These are phyloP conservation scores for Eudyptes chrysolophus DNA, from an alignment of 2,113 vertebrate species.

Conservation along the genomic window DNA sequence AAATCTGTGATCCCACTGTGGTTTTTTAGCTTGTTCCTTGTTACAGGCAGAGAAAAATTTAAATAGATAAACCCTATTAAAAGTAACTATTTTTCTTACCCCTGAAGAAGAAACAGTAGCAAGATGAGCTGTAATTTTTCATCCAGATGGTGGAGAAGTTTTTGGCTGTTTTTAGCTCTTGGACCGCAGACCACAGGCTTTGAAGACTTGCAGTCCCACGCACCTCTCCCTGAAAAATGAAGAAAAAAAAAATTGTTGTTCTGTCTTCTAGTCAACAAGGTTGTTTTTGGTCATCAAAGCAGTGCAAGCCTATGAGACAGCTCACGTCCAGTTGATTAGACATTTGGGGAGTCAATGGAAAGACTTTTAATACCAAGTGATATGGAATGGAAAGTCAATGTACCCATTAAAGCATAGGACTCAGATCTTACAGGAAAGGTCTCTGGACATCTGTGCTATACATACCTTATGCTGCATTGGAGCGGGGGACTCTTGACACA, in stretches of 20 bases:
- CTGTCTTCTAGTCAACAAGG: not conserved
- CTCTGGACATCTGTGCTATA: not conserved
- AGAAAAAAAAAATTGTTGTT: not conserved
- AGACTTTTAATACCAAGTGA: not conserved
- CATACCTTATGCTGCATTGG: not conserved
- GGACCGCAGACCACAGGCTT: not conserved
- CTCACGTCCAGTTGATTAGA: not conserved
- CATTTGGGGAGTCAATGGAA: not conserved
- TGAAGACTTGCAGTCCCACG: not conserved
- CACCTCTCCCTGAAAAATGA: not conserved
- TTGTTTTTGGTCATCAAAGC: not conserved
- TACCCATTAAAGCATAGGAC: not conserved
- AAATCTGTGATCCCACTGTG: not conserved
- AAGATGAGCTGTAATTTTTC: not conserved
- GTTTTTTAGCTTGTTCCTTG: not conserved
- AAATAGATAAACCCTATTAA: not conserved
- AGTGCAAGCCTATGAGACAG: not conserved
- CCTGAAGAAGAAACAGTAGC: not conserved
- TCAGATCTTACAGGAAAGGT: not conserved
- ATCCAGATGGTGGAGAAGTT: not conserved
- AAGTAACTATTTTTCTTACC: not conserved
- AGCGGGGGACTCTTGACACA: not conserved
- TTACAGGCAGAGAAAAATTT: not conserved
- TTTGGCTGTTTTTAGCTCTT: slow-evolving; percentile 13
- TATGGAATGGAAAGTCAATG: not conserved